Percentiles rank a stretch among this genome's conserved stretches.
Evolutionary conservation across 2,113 vertebrate species (phyloP).

Genomic region (Rhinoptilus africanus): DNA sequence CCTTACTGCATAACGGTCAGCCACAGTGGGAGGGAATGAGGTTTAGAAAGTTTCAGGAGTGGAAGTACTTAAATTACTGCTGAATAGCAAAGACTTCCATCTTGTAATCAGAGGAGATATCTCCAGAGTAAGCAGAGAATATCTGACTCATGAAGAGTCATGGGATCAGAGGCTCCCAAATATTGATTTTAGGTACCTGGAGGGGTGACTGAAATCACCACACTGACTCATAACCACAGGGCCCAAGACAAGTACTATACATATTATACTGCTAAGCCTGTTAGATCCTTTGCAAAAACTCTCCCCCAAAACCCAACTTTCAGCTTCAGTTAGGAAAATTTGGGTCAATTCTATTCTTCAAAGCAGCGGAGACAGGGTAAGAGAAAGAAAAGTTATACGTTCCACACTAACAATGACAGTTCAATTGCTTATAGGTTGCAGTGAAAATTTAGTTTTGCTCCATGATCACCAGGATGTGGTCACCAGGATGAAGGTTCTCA

Average conservation of each 20-base stretch:
- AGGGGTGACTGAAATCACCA: not conserved
- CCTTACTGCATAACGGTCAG: not conserved
- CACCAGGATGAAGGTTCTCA: not conserved
- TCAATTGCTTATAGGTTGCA: not conserved
- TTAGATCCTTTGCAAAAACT: not conserved
- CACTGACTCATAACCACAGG: not conserved
- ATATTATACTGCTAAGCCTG: not conserved
- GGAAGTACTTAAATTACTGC: not conserved
- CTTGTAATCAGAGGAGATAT: not conserved
- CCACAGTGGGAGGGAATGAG: not conserved
- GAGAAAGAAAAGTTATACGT: not conserved
- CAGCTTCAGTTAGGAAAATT: not conserved
- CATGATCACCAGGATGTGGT: not conserved
- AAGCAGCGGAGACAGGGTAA: not conserved
- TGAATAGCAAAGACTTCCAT: not conserved
- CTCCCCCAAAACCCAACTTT: not conserved
- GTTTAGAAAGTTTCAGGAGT: not conserved
- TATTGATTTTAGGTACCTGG: not conserved
- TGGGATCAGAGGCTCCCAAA: not conserved
- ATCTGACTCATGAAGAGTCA: not conserved
- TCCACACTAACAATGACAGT: not conserved
- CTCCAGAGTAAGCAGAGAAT: not conserved
- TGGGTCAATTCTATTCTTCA: not conserved
- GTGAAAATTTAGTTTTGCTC: not conserved
- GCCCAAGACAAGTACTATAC: not conserved